phyloP scores from a whole-genome alignment of 2,113 vertebrate species.

The Dryoscopus gambensis region DNA sequence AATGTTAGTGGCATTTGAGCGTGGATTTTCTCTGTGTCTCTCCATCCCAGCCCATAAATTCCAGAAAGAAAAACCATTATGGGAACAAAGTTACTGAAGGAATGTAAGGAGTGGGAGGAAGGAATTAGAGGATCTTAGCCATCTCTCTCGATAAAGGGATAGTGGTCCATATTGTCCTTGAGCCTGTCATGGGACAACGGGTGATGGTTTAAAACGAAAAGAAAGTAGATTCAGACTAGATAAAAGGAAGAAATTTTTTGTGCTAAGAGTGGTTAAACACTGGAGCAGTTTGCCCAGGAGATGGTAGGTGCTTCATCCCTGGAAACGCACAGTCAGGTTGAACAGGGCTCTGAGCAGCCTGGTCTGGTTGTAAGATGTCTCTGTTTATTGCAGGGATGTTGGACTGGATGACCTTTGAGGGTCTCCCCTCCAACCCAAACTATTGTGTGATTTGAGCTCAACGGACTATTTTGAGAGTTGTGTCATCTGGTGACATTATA shows the following conservation, averaged over 20 bases:
- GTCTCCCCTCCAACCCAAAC: background rate
- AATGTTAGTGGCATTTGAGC: background rate
- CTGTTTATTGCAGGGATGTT: background rate
- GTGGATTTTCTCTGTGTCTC: background rate
- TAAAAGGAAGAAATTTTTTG: background rate
- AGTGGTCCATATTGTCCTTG: background rate
- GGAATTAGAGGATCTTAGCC: background rate
- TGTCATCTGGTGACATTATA: background rate
- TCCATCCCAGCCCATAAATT: background rate
- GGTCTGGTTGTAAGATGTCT: background rate
- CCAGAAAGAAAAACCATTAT: background rate
- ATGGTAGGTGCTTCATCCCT: background rate
- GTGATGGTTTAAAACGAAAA: background rate
- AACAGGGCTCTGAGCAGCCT: background rate
- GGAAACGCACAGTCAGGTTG: background rate
- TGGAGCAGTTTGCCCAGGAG: background rate
- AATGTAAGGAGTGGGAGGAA: background rate
- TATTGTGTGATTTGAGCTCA: background rate
- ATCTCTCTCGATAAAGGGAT: fast-evolving
- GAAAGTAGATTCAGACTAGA: background rate
- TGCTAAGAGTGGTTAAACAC: background rate
- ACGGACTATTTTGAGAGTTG: background rate
- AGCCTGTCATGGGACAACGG: background rate
- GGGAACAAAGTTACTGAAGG: background rate
- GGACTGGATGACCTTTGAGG: background rate